Conservation (phyloP, 2,797 vertebrate species). For the Acrocephalus scirpaceus region DNA sequence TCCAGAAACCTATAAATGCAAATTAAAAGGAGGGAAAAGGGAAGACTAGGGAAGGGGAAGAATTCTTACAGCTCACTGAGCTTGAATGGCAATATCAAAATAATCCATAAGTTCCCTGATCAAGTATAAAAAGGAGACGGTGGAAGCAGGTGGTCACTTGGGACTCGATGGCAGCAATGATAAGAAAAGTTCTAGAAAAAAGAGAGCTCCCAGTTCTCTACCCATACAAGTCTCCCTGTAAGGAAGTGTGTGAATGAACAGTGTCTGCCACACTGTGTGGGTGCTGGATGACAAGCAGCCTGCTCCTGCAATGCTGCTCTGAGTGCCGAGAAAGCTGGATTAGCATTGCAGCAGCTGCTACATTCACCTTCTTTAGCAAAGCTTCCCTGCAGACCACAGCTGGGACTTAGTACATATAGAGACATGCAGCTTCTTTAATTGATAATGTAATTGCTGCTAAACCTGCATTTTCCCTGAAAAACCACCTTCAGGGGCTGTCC, state of each 20-base stretch:
- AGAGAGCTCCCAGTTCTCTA: neutral
- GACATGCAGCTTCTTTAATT: neutral
- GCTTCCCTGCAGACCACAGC: neutral
- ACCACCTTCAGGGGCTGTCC: neutral
- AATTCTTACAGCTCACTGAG: neutral
- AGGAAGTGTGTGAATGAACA: neutral
- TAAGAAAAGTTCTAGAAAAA: neutral
- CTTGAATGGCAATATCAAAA: neutral
- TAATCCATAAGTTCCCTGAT: neutral
- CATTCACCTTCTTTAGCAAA: neutral
- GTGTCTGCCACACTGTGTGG: rapidly evolving
- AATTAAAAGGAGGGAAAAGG: neutral
- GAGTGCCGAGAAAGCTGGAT: neutral
- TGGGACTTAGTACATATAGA: neutral
- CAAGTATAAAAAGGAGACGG: neutral
- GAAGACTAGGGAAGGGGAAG: neutral
- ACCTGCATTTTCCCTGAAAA: neutral
- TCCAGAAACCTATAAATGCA: neutral
- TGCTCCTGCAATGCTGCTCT: neutral
- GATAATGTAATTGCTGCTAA: neutral
- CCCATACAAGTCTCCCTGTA: neutral
- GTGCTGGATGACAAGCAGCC: rapidly evolving
- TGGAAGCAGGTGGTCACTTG: neutral
- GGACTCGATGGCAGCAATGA: rapidly evolving
- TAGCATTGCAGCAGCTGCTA: slow-evolving; percentile 4